Evolutionary conservation across 2,797 vertebrate species (phyloP), one percentile per base, ranked within the genome.

Genomic region (Chrysocyon brachyurus): DNA sequence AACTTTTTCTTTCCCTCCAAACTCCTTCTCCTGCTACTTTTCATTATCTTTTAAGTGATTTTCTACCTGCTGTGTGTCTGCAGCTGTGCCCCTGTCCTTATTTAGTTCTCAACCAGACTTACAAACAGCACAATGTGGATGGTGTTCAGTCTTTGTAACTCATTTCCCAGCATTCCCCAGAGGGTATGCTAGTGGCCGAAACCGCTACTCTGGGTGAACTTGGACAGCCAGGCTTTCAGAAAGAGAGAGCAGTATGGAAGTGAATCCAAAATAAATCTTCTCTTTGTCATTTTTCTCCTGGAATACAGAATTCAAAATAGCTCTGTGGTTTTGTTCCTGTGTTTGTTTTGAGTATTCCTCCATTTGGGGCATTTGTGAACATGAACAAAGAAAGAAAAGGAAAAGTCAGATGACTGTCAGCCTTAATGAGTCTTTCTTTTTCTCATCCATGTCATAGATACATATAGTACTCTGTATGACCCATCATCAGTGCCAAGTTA

Each of bases 1-100:
- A 94, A 28, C 77, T 66, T 94, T 96, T 85, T 68, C 22, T 84
- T 36, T 93, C 15, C 40, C 40, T 83, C 52, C 86, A 86, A 94
- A 90, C 81, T 81, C 85, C 56, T 82, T 93, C 82, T 86, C 19
- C 63, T 95, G 72, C 66, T 97, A 66, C 96, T 92, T 97, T 96
- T 97, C 92, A 94, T 97, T 96, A 95, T 94, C 77, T 92, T 52
- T 64, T 94, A 96, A 97, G 66, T 93, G 87, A 90, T 95, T 94
- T 83, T 90, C 57, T 97, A 33, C 94, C 90, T 97, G 93, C 92
- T 94, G 90, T 83, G 78, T 92, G 21, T 96, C 84, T 66, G 91
- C 94, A 97, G 84, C 96, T 97, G 91, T 61, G 97, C 68, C 46
- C 46, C 78, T 75, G 28, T 61, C 81, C 90, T 94, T 91, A 77